Evolutionary conservation across 2,888 invertebrate genomes (phyloP).

Genomic region (Hipparchia sbordonii): DNA sequence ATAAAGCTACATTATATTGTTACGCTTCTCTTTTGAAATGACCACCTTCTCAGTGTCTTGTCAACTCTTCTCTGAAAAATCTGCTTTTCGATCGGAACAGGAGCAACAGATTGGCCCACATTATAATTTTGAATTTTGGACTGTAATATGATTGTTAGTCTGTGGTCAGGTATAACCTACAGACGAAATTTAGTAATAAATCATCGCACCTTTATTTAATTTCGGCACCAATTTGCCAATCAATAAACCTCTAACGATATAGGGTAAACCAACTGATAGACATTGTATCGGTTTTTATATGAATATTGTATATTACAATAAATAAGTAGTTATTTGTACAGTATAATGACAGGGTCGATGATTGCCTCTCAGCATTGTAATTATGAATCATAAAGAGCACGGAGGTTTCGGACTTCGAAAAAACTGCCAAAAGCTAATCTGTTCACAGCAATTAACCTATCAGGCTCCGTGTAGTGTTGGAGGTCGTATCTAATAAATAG

Average conservation of each 20-base stretch:
- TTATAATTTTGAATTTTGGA: not conserved
- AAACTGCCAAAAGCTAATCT: slow-evolving; percentile 78
- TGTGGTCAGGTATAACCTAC: slow-evolving; percentile 20
- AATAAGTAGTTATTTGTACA: slow-evolving; percentile 78
- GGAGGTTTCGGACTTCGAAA: slow-evolving; percentile 56
- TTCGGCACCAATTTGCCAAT: slow-evolving; percentile 49
- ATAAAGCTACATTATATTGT: too few species aligned
- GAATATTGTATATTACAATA: slow-evolving; percentile 54
- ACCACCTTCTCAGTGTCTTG: too few species aligned
- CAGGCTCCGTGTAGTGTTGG: slow-evolving; percentile 72
- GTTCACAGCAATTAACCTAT: slow-evolving; percentile 79
- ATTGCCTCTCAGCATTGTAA: slow-evolving; percentile 75
- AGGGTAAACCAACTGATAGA: slow-evolving; percentile 46
- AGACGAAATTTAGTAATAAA: slow-evolving; percentile 37
- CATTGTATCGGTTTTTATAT: slow-evolving; percentile 57
- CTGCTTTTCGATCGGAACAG: not conserved
- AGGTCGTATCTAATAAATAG: slow-evolving; percentile 70
- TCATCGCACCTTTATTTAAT: slow-evolving; percentile 36
- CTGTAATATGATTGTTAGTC: not conserved
- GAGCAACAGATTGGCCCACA: too few species aligned
- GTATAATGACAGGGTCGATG: slow-evolving; percentile 77
- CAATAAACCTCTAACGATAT: slow-evolving; percentile 65
- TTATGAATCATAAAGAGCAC: slow-evolving; percentile 76
- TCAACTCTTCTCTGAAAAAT: too few species aligned
- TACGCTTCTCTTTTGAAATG: too few species aligned